Conservation (phyloP, 1,140 invertebrate genomes). For the Camponotus vicinus region DNA sequence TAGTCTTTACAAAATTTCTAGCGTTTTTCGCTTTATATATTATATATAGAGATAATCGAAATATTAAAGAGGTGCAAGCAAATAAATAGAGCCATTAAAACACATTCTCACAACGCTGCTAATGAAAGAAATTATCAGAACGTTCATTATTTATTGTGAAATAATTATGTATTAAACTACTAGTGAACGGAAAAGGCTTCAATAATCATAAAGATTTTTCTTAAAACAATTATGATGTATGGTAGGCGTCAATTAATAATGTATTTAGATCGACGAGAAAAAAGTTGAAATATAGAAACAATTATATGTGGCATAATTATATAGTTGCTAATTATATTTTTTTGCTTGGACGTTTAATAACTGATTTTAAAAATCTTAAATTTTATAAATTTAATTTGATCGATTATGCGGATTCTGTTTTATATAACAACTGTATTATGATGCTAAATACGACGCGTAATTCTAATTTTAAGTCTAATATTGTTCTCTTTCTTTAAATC, state of each 20-base stretch:
- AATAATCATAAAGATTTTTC: not conserved
- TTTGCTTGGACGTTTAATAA: not conserved
- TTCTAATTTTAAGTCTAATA: not conserved
- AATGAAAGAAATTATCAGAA: not conserved
- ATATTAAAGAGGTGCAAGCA: slow-evolving; percentile 34
- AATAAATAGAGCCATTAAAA: slow-evolving; percentile 17
- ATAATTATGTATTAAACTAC: not conserved
- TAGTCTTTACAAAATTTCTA: slow-evolving; percentile 21
- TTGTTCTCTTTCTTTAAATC: not conserved
- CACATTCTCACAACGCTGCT: not conserved
- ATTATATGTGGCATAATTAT: not conserved
- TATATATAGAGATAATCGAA: slow-evolving; percentile 13
- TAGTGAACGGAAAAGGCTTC: not conserved
- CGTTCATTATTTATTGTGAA: not conserved
- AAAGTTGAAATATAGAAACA: not conserved
- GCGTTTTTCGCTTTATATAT: slow-evolving; percentile 49
- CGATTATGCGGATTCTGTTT: not conserved
- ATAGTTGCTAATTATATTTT: not conserved
- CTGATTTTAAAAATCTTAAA: not conserved
- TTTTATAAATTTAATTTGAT: slow-evolving; percentile 5
- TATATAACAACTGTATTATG: not conserved
- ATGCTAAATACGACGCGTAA: not conserved
- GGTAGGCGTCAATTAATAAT: not conserved
- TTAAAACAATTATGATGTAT: not conserved
- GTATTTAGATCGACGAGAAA: not conserved